Percentiles rank a stretch among this genome's conserved stretches.
Conservation (phyloP, 2,113 vertebrate genomes). For the Phylloscopus trochilus region DNA sequence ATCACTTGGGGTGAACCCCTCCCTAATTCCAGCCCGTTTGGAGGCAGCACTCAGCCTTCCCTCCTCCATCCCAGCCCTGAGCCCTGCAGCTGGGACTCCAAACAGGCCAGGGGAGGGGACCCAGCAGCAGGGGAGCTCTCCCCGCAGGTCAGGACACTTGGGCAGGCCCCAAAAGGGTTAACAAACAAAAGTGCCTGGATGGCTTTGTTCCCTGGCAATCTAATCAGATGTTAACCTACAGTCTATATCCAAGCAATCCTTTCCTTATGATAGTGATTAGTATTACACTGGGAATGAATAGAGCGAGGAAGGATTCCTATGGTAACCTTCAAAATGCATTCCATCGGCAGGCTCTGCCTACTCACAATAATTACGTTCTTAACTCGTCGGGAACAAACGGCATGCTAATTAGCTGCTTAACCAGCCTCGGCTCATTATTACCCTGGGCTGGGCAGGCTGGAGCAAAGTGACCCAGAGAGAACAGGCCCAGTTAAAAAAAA, state of each 20-base stretch:
- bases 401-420: conserved; percentile 82
- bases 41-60: not conserved
- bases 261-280: conserved; percentile 97
- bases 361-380: conserved; percentile 89
- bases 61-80: not conserved
- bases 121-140: not conserved
- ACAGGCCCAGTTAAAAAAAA: conserved; percentile 10
- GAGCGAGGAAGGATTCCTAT: conserved; percentile 80
- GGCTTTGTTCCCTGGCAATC: conserved; percentile 72
- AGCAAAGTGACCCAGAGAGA: conserved; percentile 61
- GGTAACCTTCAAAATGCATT: conserved; percentile 83
- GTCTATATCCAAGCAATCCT: conserved; percentile 87
- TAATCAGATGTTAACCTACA: conserved; percentile 78
- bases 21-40: not conserved
- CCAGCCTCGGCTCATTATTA: conserved; percentile 74
- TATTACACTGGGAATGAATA: conserved; percentile 81
- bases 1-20: not conserved
- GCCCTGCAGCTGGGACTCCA: not conserved
- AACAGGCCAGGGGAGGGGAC: not conserved
- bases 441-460: conserved; percentile 48
- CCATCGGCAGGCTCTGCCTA: conserved; percentile 72
- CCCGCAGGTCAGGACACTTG: conserved; percentile 19
- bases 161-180: conserved; percentile 75
- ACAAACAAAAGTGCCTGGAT: conserved; percentile 70
- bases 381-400: conserved; percentile 84